Evolutionary conservation across 2,888 invertebrate genomes (phyloP).

Genomic region (Drosophila rellima): DNA sequence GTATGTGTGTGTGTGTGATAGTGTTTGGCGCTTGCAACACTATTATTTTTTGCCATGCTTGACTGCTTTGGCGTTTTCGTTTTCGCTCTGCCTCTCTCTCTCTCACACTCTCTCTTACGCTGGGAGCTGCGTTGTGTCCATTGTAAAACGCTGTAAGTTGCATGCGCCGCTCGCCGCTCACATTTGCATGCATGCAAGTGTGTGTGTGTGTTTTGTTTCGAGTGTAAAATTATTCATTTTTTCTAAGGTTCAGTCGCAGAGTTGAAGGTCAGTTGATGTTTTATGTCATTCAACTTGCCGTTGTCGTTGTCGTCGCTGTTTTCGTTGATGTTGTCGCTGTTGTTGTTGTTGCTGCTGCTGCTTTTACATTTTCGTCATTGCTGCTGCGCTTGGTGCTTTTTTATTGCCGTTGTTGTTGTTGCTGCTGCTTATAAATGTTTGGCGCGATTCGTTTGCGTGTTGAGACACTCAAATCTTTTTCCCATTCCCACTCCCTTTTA

Average conservation of each 20-base stretch:
- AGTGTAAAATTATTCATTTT: constrained; percentile 84
- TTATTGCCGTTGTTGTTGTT: constrained; percentile 28
- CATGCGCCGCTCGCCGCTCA: constrained; percentile 62
- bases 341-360: constrained; percentile 52
- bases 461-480: constrained; percentile 46
- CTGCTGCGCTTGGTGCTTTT: constrained; percentile 59
- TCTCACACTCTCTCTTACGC: constrained; percentile 7
- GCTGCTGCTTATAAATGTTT: constrained; percentile 45
- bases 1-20: constrained; percentile 9
- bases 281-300: constrained; percentile 86
- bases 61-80: constrained; percentile 47
- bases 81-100: constrained; percentile 25
- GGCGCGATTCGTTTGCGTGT: constrained; percentile 67
- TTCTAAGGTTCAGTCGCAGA: constrained; percentile 85
- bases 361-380: constrained; percentile 75
- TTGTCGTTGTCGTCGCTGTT: constrained; percentile 47
- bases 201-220: constrained; percentile 52
- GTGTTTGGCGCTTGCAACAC: constrained; percentile 48
- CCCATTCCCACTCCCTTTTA: constrained; percentile 6
- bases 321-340: constrained; percentile 49
- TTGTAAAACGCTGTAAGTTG: constrained; percentile 72
- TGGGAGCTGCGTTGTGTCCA: constrained; percentile 33
- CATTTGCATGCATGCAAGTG: constrained; percentile 63
- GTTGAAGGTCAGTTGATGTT: constrained; percentile 86
- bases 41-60: constrained; percentile 41